Conservation (phyloP, 2,797 vertebrate genomes). For the Thaleichthys pacificus region DNA sequence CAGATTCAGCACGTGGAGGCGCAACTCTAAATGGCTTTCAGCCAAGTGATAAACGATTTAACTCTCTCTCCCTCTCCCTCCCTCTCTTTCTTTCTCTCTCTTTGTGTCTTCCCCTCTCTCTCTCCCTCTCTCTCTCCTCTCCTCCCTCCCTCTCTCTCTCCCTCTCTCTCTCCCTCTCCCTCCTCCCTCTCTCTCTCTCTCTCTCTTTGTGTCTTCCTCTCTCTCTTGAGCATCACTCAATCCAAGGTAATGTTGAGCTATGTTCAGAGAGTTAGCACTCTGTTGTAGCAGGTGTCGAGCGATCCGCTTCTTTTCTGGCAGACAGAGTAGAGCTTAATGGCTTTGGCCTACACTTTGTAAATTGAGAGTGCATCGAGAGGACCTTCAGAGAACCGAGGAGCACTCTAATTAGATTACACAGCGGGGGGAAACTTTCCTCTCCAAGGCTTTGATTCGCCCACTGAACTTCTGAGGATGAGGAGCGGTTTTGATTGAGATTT, state of each 20-base stretch:
- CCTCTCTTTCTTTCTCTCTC: too few species aligned
- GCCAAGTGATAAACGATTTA: conserved; percentile 38
- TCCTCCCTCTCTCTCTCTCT: not conserved
- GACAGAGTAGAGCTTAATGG: conserved; percentile 27
- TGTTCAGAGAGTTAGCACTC: conserved; percentile 36
- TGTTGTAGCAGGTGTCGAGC: conserved; percentile 32
- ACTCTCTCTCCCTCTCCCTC: conserved; percentile 20
- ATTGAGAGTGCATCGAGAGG: conserved; percentile 34
- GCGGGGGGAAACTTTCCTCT: not conserved
- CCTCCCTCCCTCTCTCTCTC: conserved; percentile 17
- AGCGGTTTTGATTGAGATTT: not conserved
- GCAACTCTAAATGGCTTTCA: conserved; percentile 11
- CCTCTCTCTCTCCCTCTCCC: not conserved
- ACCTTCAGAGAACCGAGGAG: conserved; percentile 35
- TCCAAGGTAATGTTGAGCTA: conserved; percentile 16
- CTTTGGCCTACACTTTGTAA: conserved; percentile 35
- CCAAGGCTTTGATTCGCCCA: conserved; percentile 22
- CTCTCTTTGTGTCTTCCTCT: conserved; percentile 14
- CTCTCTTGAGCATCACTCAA: conserved; percentile 16
- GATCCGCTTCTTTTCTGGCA: conserved; percentile 33
- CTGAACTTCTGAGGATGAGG: conserved; percentile 17
- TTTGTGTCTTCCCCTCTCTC: conserved; percentile 20
- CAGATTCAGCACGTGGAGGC: conserved; percentile 51
- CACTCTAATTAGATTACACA: conserved; percentile 41
- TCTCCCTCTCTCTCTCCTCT: conserved; percentile 5